Evolutionary conservation across 2,888 invertebrate genomes (phyloP), one percentile per base, ranked within the genome.

Genomic region (Drosophila neoperkinsi): DNA sequence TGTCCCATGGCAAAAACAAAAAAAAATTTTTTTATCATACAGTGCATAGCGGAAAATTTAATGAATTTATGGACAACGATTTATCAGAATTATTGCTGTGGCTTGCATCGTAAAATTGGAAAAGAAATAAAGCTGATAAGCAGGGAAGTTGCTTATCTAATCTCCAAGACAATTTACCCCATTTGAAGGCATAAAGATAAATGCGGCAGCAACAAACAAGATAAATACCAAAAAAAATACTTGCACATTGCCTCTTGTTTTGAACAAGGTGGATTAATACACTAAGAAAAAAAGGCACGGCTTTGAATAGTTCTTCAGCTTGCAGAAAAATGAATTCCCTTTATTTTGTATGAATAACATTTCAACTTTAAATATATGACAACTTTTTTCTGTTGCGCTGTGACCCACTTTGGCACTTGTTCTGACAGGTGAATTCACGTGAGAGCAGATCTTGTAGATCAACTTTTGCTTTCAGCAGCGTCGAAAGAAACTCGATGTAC

Each of bases 391-490:
- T 25, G 34, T 46, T 1, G 9, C 4, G 4, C 7, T 46, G 13
- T 71, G 65, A 61, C 76, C 62, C 76, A 76, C 16, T 51, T 72
- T 66, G 69, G 38, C 59, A 38, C n/a, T 56, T 6, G 11, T n/a
- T 50, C 25, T 30, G 31, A 36, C 34, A 62, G 50, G 18, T 28
- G 18, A 38, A 58, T 68, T 61, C 78, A 81, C 72, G 77, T 81
- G 81, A 59, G 56, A 49, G n/a, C 46, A 33, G 34, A 49, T 57
- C 7, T 33, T 16, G 63, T 31, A 58, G 51, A 62, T 59, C 61
- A 73, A 88, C 88, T 86, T 84, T 86, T 86, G 73, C 86, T 86
- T 86, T 86, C 88, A 41, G 57, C 52, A 51, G 36, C 52, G 13
- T 51, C 50, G 50, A 69, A 68, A 68, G 38, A 56, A 11, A 55